These are phyloP conservation scores for human DNA, from an alignment of 2,113 vertebrate genomes.

Conservation along the genomic window GRCh38 chr7:86234001-86234500, in stretches of 20 bases:
- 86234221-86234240: background rate
- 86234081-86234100: background rate
- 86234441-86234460: background rate
- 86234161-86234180: background rate
- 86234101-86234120: background rate
- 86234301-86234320: background rate
- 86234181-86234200: background rate
- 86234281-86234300: background rate
- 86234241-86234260: background rate
- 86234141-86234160: background rate
- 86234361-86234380: no score
- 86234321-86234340: background rate
- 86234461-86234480: background rate
- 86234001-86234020: background rate
- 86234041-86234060: background rate
- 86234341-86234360: background rate
- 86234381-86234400: background rate
- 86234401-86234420: background rate
- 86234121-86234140: background rate
- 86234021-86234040: background rate
- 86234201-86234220: background rate
- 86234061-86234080: background rate
- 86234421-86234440: background rate
- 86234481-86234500: background rate
- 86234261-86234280: background rate